phyloP scores from a whole-genome alignment of 2,797 vertebrate species.

The Poecilia gillii region DNA sequence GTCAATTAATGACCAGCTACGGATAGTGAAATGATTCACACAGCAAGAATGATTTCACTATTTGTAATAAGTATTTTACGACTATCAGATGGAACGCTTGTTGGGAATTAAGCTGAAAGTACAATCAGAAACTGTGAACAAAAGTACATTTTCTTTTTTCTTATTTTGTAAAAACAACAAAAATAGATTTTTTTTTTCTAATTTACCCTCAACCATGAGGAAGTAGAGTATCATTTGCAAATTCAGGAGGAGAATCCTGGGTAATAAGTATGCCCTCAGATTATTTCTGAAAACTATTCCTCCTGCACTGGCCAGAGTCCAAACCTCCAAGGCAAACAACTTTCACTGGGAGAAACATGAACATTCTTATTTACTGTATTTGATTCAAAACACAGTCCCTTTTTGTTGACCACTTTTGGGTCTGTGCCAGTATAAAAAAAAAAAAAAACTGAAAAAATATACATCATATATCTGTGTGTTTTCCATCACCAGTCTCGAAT shows the following conservation, averaged over 20 bases:
- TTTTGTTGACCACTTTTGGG: conserved; percentile 77
- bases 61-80: not conserved
- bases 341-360: conserved; percentile 71
- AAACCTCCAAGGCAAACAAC: conserved; percentile 80
- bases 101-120: not conserved
- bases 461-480: conserved; percentile 71
- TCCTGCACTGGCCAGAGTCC: conserved; percentile 73
- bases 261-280: conserved; percentile 78
- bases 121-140: not conserved
- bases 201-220: conserved; percentile 14
- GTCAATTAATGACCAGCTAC: conserved; percentile 30
- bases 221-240: conserved; percentile 63
- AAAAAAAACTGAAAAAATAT: conserved; percentile 63
- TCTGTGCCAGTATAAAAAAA: conserved; percentile 54
- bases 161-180: not conserved
- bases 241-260: conserved; percentile 75
- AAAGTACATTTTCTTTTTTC: conserved; percentile 1
- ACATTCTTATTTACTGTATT: conserved; percentile 82
- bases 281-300: conserved; percentile 83
- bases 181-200: conserved; percentile 1
- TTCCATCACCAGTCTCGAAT: conserved; percentile 68
- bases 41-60: not conserved
- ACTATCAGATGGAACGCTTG: not conserved
- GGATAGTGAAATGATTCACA: conserved; percentile 8
- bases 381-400: conserved; percentile 80